These are phyloP conservation scores for Tachina fera DNA, from an alignment of 2,888 invertebrate species.

Conservation along the genomic window DNA sequence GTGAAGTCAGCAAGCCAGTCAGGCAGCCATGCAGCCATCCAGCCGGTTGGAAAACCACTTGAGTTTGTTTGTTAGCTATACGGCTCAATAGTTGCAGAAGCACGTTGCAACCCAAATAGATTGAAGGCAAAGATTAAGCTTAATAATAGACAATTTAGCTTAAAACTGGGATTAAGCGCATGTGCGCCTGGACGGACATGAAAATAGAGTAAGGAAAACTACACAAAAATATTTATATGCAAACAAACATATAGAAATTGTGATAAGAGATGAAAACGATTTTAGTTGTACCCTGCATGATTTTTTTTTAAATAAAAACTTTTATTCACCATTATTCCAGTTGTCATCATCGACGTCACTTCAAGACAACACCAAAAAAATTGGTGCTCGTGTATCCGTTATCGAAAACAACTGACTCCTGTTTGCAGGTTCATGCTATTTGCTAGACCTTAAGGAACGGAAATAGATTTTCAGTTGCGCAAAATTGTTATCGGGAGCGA, in stretches of 20 bases:
- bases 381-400: no score
- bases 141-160: slow-evolving; percentile 72
- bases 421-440: no score
- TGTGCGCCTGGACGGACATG: slow-evolving; percentile 69
- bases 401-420: no score
- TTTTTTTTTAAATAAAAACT: background rate
- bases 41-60: slow-evolving; percentile 30
- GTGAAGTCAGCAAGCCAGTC: slow-evolving; percentile 21
- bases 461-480: no score
- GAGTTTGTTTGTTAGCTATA: slow-evolving; percentile 40
- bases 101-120: slow-evolving; percentile 71
- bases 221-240: background rate
- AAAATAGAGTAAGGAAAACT: slow-evolving; percentile 27
- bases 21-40: slow-evolving; percentile 13
- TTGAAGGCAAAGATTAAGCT: slow-evolving; percentile 70
- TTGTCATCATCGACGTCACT: no score
- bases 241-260: background rate
- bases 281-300: slow-evolving; percentile 15
- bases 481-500: no score
- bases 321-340: no score
- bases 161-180: slow-evolving; percentile 71
- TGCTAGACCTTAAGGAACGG: no score
- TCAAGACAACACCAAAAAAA: no score
- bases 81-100: slow-evolving; percentile 64
- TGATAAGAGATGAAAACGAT: background rate